Evolutionary conservation across 2,797 vertebrate genomes (phyloP).

Genomic region (Acanthis flammea): DNA sequence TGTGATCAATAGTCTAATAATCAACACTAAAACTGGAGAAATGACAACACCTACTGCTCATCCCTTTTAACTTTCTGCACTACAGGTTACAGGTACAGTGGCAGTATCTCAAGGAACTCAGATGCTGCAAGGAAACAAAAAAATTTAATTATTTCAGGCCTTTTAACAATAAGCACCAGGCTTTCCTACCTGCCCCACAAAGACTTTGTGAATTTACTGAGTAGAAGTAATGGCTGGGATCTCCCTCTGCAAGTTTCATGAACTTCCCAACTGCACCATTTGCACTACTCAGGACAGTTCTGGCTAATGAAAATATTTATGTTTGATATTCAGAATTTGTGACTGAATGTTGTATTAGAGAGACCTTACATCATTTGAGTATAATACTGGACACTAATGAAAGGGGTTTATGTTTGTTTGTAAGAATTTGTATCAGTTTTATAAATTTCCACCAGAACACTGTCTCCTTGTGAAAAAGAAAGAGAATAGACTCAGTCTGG

Average conservation of each 20-base stretch:
- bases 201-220: background rate
- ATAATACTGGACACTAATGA: background rate
- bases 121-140: background rate
- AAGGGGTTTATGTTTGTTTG: background rate
- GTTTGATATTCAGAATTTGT: background rate
- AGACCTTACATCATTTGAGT: background rate
- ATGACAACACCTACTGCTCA: background rate
- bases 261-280: background rate
- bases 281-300: background rate
- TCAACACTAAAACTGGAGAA: background rate
- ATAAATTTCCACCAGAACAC: background rate
- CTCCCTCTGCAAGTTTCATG: background rate
- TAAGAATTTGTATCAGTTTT: background rate
- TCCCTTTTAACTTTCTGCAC: background rate
- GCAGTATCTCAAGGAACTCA: background rate
- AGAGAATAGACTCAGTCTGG: background rate
- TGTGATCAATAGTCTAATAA: background rate
- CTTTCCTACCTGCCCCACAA: background rate
- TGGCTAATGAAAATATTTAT: background rate
- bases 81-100: background rate
- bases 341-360: background rate
- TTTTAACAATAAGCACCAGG: background rate
- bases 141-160: background rate
- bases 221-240: background rate
- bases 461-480: background rate